Conservation (phyloP, 2,888 invertebrate genomes). For the Chouioia cunea region DNA sequence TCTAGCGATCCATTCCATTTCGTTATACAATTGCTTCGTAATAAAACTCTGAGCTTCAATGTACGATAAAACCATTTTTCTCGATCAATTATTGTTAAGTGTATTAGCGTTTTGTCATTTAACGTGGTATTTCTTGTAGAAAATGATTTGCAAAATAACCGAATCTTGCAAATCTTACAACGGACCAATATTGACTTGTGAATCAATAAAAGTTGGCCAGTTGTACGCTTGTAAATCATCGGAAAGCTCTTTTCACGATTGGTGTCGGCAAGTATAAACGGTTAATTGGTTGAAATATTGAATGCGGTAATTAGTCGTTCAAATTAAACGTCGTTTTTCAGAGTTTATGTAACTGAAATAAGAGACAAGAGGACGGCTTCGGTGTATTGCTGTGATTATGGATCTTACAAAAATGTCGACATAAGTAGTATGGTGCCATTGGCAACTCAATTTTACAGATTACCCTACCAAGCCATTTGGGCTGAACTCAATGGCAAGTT, state of each 20-base stretch:
- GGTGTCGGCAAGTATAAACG: constrained; percentile 22
- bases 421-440: constrained; percentile 21
- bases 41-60: constrained; percentile 1
- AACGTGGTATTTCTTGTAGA: constrained; percentile 10
- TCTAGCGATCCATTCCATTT: constrained; percentile 20
- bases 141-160: constrained; percentile 12
- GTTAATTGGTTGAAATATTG: neutral
- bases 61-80: neutral
- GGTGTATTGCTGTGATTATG: constrained; percentile 34
- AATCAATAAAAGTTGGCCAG: constrained; percentile 11
- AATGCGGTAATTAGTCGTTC: neutral
- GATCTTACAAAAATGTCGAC: constrained; percentile 3
- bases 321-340: constrained; percentile 2
- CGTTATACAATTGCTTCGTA: constrained; percentile 17
- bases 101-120: neutral
- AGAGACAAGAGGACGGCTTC: neutral
- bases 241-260: constrained; percentile 4
- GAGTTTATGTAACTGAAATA: constrained; percentile 16
- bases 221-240: constrained; percentile 22
- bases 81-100: no score
- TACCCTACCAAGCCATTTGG: constrained; percentile 34
- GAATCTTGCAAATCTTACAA: constrained; percentile 3
- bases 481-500: constrained; percentile 29
- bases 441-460: neutral
- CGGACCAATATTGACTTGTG: constrained; percentile 12